Percentiles rank a stretch among this genome's conserved stretches.
Evolutionary conservation across 1,140 invertebrate species (phyloP).

Genomic region (Aphaenogaster floridana): DNA sequence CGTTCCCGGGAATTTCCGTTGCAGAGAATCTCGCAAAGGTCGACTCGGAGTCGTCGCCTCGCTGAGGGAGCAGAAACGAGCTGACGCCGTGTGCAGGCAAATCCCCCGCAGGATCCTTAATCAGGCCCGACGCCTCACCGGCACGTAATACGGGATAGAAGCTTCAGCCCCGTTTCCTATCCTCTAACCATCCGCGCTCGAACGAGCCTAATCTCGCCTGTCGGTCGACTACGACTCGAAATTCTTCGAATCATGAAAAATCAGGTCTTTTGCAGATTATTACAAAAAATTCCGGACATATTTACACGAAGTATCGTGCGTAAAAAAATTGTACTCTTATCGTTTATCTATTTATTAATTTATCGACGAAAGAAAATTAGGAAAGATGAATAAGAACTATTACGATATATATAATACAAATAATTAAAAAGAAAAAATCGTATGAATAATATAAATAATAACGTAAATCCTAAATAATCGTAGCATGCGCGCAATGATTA

Average conservation of each 20-base stretch:
- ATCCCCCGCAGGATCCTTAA: constrained; percentile 66
- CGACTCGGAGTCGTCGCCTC: constrained; percentile 53
- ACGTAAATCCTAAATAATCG: neutral
- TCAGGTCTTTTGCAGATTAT: neutral
- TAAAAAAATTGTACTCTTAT: constrained; percentile 5
- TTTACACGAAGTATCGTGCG: neutral
- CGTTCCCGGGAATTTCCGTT: constrained; percentile 46
- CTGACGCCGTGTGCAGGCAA: constrained; percentile 65
- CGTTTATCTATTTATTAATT: neutral
- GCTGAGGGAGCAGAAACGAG: constrained; percentile 64
- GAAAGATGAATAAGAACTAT: neutral
- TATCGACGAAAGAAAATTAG: neutral
- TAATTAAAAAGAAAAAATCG: neutral
- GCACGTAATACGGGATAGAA: constrained; percentile 70
- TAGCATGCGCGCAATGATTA: neutral
- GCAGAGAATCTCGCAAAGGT: constrained; percentile 47
- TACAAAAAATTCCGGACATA: neutral
- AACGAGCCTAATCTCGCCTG: constrained; percentile 44
- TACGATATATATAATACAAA: neutral
- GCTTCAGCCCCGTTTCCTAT: constrained; percentile 51
- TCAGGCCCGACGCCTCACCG: constrained; percentile 67
- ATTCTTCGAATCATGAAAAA: constrained; percentile 45
- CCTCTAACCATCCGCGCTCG: constrained; percentile 45
- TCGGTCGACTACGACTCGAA: constrained; percentile 27
- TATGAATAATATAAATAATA: neutral